Evolutionary conservation across 1,140 invertebrate species (phyloP).

Genomic region (Gyrodactylus bullatarudis): DNA sequence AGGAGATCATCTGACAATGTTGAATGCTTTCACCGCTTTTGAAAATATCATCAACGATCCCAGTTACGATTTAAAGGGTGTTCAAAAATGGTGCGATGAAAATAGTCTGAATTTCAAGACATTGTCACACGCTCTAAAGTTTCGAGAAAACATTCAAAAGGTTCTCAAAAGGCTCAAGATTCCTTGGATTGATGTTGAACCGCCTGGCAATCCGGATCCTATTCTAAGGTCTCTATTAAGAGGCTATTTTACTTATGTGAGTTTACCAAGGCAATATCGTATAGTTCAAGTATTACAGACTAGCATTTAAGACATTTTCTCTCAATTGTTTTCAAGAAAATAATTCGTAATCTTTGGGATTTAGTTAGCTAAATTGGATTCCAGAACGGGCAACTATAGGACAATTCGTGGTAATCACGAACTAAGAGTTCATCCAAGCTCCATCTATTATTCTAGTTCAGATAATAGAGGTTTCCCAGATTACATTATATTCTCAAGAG

Average conservation of each 20-base stretch:
- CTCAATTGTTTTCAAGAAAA: too few species aligned
- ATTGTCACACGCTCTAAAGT: background rate
- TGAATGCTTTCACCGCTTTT: conserved; percentile 2
- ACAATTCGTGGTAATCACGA: background rate
- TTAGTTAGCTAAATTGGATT: background rate
- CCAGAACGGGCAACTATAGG: background rate
- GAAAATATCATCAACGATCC: background rate
- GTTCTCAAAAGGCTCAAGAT: background rate
- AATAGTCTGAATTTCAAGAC: background rate
- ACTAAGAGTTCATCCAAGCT: background rate
- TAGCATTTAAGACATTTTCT: too few species aligned
- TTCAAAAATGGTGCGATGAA: background rate
- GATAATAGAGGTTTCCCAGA: background rate
- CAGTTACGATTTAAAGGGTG: background rate
- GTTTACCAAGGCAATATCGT: background rate
- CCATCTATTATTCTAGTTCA: background rate
- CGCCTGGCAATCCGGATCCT: background rate
- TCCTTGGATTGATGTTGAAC: background rate
- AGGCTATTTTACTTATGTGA: background rate
- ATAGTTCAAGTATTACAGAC: background rate
- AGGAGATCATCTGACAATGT: conserved; percentile 3
- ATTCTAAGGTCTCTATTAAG: background rate
- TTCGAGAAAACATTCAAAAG: background rate
- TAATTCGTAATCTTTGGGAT: too few species aligned
- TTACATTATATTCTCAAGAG: background rate